phyloP scores from a whole-genome alignment of 2,113 vertebrate species.

The Catharus minimus region DNA sequence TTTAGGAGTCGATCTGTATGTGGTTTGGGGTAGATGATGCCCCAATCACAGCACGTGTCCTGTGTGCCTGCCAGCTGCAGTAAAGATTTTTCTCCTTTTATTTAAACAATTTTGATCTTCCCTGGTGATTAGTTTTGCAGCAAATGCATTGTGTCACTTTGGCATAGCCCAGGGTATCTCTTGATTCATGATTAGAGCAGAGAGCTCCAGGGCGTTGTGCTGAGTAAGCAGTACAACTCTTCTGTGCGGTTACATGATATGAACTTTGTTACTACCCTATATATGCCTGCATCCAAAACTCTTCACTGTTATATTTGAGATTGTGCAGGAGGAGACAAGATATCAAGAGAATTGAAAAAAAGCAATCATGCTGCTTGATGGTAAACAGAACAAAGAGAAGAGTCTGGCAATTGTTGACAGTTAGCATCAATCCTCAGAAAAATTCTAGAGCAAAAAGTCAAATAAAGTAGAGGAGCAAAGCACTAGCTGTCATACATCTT shows the following conservation, averaged over 20 bases:
- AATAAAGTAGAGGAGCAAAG: conserved; percentile 1
- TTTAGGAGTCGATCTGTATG: neutral
- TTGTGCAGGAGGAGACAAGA: neutral
- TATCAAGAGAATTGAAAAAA: neutral
- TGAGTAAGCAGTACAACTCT: neutral
- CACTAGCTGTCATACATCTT: neutral
- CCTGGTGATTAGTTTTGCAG: conserved; percentile 6
- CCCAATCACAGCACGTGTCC: neutral
- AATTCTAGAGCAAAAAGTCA: conserved; percentile 22
- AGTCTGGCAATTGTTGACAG: neutral
- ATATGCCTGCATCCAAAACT: neutral
- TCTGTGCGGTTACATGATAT: neutral
- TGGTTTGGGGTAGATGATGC: neutral
- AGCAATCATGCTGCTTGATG: neutral
- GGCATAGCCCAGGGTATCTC: neutral
- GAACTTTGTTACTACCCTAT: neutral
- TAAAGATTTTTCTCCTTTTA: neutral
- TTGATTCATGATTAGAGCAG: neutral
- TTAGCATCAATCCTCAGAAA: conserved; percentile 26
- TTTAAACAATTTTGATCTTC: neutral
- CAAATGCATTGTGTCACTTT: neutral
- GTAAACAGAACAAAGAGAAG: conserved; percentile 9
- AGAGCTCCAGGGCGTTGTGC: neutral
- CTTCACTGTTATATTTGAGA: neutral
- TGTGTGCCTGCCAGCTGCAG: neutral